Base-by-base conservation (phyloP, 2,113 vertebrate species). In the Brachirus orientalis region DNA sequence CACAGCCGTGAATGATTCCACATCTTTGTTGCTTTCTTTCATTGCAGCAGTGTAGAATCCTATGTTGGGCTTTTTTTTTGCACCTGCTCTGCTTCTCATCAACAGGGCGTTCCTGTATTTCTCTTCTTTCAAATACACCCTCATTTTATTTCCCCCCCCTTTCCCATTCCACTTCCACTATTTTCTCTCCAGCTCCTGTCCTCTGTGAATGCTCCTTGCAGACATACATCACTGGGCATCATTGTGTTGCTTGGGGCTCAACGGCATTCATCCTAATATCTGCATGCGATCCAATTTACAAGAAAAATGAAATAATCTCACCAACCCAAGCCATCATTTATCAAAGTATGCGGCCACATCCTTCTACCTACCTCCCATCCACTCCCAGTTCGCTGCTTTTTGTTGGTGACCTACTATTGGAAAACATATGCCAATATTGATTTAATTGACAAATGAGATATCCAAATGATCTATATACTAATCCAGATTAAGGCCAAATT, bases 271-370 rank as follows among this genome's bases (percentile, higher is more conserved):
- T 82, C 77, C 76, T 86, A 82, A 91, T 90, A 89, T 80, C 66
- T 73, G 69, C 68, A 70, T 45, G 74, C 78, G 53, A 55, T 72
- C 79, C 85, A 72, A 72, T 90, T 88, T 90, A 80, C 71, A 77
- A 84, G 83, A 88, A 86, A 73, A 91, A 89, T 83, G 79, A 83
- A 85, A 87, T 79, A 51, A 79, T 84, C 72, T 71, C 65, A 47
- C 61, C 67, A 63, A 81, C 83, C 63, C 72, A 55, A 43, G 10
- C 40, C 4, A 79, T 82, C 76, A 28, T 86, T 87, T 72, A 87
- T 90, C 82, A 90, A 86, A 65, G 44, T 44, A 38, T 56, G 83
- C 33, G 40, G 64, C 67, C 64, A 36, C 40, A 1, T 33, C 35
- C 1, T 12, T 54, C 20, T 7, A 10, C 9, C 22, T 8, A 10